phyloP scores from a whole-genome alignment of 2,888 invertebrate species.

The Sinelater perroti region DNA sequence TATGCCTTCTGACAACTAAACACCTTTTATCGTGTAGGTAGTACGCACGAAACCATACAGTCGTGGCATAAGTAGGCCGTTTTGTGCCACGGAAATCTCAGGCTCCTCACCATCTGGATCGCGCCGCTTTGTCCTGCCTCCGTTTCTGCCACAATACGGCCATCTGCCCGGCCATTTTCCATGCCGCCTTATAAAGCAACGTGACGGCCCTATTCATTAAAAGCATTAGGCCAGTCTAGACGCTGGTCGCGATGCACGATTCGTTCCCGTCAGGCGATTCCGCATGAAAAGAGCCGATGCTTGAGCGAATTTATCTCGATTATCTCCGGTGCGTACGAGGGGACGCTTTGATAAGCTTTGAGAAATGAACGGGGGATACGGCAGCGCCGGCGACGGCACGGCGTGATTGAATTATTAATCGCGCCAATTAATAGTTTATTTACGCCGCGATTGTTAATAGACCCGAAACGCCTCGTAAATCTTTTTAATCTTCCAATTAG shows the following conservation, averaged over 20 bases:
- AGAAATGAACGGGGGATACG: no score
- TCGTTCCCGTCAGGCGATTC: constrained; percentile 23
- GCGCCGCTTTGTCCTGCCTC: no score
- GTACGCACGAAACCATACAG: no score
- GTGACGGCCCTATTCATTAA: constrained; percentile 28
- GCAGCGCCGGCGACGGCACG: no score
- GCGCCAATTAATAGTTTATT: constrained; percentile 5
- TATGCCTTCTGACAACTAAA: no score
- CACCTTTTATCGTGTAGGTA: no score
- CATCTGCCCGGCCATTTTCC: constrained; percentile 14
- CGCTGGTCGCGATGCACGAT: constrained; percentile 29
- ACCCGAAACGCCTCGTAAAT: background rate
- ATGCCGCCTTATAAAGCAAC: constrained; percentile 20
- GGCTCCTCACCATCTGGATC: no score
- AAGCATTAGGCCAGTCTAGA: constrained; percentile 34
- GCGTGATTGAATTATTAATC: constrained; percentile 12
- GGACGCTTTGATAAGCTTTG: background rate
- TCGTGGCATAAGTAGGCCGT: no score
- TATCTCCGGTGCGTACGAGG: background rate
- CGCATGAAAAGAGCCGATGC: constrained; percentile 32
- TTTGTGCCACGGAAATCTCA: no score
- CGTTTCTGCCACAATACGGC: no score
- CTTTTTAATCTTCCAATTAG: constrained; percentile 8
- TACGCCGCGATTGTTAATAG: background rate
- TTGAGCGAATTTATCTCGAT: constrained; percentile 30